Percentiles rank a stretch among this genome's conserved stretches.
Conservation (phyloP, 2,113 vertebrate species). For the Tragelaphus buxtoni region DNA sequence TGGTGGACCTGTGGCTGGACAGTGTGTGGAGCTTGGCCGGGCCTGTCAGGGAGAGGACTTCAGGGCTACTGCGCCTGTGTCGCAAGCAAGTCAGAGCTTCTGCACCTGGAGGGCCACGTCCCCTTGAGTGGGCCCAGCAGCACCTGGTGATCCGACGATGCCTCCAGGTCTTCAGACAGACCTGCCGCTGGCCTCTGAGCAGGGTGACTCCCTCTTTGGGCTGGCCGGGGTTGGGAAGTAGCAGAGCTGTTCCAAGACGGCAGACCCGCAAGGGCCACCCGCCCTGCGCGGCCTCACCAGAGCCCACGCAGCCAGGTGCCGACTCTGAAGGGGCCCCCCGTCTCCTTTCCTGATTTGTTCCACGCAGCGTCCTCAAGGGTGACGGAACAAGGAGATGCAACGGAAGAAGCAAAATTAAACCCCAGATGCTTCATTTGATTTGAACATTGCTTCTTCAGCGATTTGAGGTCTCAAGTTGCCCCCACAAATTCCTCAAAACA, state of each 20-base stretch:
- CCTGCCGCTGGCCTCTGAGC: not conserved
- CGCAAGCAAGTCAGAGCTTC: not conserved
- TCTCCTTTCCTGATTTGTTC: not conserved
- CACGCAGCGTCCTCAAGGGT: not conserved
- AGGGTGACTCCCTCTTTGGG: rapidly evolving
- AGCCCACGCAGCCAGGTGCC: rapidly evolving
- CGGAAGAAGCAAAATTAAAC: not conserved
- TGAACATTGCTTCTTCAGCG: not conserved
- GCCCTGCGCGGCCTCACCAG: rapidly evolving
- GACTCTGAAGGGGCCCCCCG: not conserved
- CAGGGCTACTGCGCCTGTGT: rapidly evolving
- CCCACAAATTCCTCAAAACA: not conserved
- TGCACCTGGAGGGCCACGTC: not conserved
- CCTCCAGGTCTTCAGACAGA: not conserved
- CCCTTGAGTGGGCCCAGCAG: not conserved
- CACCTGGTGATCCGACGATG: not conserved
- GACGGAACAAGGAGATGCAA: not conserved
- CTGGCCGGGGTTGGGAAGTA: not conserved
- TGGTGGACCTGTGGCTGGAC: rapidly evolving
- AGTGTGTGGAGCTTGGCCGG: rapidly evolving
- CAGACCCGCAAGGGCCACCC: rapidly evolving
- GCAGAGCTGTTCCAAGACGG: rapidly evolving
- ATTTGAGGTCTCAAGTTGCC: not conserved
- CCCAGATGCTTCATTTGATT: not conserved
- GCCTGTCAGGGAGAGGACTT: not conserved